Base-by-base conservation (phyloP, 2,888 invertebrate species). In the Coenonympha glycerion region DNA sequence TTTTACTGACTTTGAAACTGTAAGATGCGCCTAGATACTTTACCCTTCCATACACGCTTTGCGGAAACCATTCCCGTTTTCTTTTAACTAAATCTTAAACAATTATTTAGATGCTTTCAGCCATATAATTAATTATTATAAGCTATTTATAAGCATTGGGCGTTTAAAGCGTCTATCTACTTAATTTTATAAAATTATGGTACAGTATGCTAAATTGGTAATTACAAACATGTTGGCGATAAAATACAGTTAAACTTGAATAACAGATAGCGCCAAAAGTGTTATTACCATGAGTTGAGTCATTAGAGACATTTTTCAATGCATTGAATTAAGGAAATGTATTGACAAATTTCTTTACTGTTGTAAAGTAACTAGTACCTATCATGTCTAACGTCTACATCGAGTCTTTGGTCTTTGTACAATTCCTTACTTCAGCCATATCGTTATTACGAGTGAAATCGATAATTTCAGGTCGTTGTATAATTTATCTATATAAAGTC, bases 381-480 rank as follows among this genome's bases (percentile, higher is more conserved):
- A 60, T 55, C 60, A 61, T 62, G 60, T 62, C 60, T 41, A 41
- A 13, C 16, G 24, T 39, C 44, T 65, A 66, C 55, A 60, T 65
- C 61, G 62, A 68, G 67, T 68, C 65, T 69, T 70, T 66, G 64
- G 62, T 69, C 65, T 66, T 65, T 63, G 63, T 56, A 53, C 48
- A 67, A 61, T 62, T 62, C 59, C 61, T 68, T 65, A 65, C 65
- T 68, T 65, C 24, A 24, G 9, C 4, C 4, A 26, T 9, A 24
- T n/a, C 9, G 9, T 4, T 15, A 39, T 24, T 39, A 39, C 15
- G 64, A 75, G 66, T 71, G 71, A 68, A 74, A 71, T 73, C 68
- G 60, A 62, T 63, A 59, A 59, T 58, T 60, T 61, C 66, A 62
- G 56, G 63, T 82, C 81, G 82, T 82, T 82, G 80, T 79, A 74